These are phyloP conservation scores for Dryomyza anilis DNA, from an alignment of 2,888 invertebrate species.

Conservation along the genomic window DNA sequence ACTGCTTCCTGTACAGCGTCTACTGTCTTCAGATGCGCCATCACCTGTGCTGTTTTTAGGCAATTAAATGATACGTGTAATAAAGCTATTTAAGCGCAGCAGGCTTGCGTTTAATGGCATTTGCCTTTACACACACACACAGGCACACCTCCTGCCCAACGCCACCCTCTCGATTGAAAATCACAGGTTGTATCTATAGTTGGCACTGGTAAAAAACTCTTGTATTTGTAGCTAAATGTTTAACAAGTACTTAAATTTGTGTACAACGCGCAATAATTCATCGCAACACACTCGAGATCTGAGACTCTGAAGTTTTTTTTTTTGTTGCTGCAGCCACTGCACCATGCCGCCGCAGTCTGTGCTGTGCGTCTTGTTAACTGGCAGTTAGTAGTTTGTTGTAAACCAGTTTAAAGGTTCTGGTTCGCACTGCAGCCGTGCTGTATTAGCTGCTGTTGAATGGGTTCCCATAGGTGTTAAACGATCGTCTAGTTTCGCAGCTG, in stretches of 20 bases:
- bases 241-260: constrained; percentile 8
- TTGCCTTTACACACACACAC: not conserved
- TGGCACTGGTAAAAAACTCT: not conserved
- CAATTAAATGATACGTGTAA: constrained; percentile 35
- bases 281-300: too few species aligned
- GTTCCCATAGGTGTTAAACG: constrained; percentile 6
- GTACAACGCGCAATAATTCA: constrained; percentile 16
- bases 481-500: constrained; percentile 13
- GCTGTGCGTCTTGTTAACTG: not conserved
- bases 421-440: not conserved
- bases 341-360: not conserved
- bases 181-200: too few species aligned
- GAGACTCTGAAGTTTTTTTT: too few species aligned
- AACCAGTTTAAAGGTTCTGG: constrained; percentile 19
- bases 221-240: constrained; percentile 12
- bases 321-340: not conserved
- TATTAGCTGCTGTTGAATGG: not conserved
- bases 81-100: constrained; percentile 39
- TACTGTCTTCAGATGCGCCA: not conserved
- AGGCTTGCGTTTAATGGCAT: constrained; percentile 29
- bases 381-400: not conserved
- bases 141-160: too few species aligned
- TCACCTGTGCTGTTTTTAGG: not conserved
- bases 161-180: too few species aligned
- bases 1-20: not conserved